Percentiles rank a stretch among this genome's conserved stretches.
phyloP scores from a whole-genome alignment of 2,797 vertebrate genomes.

The Danio tinwini region DNA sequence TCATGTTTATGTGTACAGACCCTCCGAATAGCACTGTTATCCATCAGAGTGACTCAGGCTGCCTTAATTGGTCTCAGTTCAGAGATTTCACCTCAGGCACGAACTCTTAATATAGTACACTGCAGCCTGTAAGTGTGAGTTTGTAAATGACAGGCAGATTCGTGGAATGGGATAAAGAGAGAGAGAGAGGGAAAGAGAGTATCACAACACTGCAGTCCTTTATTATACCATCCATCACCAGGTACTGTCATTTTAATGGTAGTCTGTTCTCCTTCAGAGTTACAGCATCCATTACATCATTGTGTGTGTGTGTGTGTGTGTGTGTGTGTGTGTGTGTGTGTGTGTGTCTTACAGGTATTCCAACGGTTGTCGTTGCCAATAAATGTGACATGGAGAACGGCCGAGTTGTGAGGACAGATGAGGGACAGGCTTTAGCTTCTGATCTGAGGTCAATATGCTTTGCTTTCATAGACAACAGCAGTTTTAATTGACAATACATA shows the following conservation, averaged over 20 bases:
- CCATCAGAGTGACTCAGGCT: slow-evolving; percentile 40
- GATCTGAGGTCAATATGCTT: slow-evolving; percentile 70
- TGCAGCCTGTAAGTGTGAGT: slow-evolving; percentile 46
- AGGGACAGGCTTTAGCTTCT: slow-evolving; percentile 75
- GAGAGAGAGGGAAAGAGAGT: slow-evolving; percentile 7
- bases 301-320: slow-evolving; percentile 23
- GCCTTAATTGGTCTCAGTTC: slow-evolving; percentile 39
- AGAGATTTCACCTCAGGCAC: slow-evolving; percentile 38
- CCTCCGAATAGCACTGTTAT: slow-evolving; percentile 26
- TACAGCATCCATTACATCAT: slow-evolving; percentile 35
- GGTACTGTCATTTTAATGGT: slow-evolving; percentile 63
- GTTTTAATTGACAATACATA: neutral
- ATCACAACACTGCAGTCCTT: slow-evolving; percentile 41
- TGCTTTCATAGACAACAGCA: neutral
- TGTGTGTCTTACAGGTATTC: slow-evolving; percentile 66
- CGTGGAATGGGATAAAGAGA: slow-evolving; percentile 12
- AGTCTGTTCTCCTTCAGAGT: slow-evolving; percentile 38
- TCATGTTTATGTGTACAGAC: slow-evolving; percentile 27
- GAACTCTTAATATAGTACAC: slow-evolving; percentile 48
- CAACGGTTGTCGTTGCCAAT: slow-evolving; percentile 78
- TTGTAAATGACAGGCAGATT: slow-evolving; percentile 27
- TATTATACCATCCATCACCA: slow-evolving; percentile 56
- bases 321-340: slow-evolving; percentile 20
- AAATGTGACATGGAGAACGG: slow-evolving; percentile 79
- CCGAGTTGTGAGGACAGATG: slow-evolving; percentile 75